Evolutionary conservation across 2,888 invertebrate species (phyloP).

Genomic region (Therioaphis trifolii): DNA sequence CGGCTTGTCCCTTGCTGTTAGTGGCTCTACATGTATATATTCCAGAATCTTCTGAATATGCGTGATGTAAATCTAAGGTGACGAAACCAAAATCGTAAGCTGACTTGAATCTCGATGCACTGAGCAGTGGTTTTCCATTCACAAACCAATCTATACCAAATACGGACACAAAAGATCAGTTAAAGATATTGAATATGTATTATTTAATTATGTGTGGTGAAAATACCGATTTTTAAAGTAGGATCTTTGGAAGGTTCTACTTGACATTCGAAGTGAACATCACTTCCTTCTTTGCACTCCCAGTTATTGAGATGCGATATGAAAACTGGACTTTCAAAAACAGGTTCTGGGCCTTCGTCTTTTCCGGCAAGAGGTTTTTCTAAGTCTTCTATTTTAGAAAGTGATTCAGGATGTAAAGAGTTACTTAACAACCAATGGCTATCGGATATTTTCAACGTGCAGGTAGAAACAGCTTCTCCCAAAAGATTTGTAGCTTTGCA

Average conservation of each 20-base stretch:
- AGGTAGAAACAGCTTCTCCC: constrained; percentile 94
- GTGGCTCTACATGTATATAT: constrained; percentile 91
- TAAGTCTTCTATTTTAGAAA: constrained; percentile 85
- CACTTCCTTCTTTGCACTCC: constrained; percentile 87
- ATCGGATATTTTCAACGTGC: constrained; percentile 87
- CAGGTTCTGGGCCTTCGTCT: constrained; percentile 79
- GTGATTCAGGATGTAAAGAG: constrained; percentile 88
- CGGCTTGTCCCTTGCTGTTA: constrained; percentile 88
- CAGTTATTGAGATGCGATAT: constrained; percentile 92
- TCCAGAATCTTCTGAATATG: constrained; percentile 92
- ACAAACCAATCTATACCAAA: constrained; percentile 85
- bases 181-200: constrained; percentile 5
- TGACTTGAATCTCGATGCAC: constrained; percentile 89
- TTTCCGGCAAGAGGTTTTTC: constrained; percentile 81
- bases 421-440: constrained; percentile 89
- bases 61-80: constrained; percentile 86
- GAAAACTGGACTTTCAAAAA: constrained; percentile 87
- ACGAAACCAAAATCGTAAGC: constrained; percentile 97
- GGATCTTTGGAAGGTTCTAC: constrained; percentile 93
- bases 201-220: neutral
- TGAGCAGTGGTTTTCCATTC: constrained; percentile 89
- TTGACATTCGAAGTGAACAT: constrained; percentile 89
- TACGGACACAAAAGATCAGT: neutral
- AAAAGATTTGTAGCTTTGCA: constrained; percentile 93
- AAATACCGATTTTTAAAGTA: constrained; percentile 78